A percentile compares a stretch with the other conserved stretches of the same genome.
phyloP scores from a whole-genome alignment of 2,113 vertebrate genomes.

The Mus musculus region DNA sequence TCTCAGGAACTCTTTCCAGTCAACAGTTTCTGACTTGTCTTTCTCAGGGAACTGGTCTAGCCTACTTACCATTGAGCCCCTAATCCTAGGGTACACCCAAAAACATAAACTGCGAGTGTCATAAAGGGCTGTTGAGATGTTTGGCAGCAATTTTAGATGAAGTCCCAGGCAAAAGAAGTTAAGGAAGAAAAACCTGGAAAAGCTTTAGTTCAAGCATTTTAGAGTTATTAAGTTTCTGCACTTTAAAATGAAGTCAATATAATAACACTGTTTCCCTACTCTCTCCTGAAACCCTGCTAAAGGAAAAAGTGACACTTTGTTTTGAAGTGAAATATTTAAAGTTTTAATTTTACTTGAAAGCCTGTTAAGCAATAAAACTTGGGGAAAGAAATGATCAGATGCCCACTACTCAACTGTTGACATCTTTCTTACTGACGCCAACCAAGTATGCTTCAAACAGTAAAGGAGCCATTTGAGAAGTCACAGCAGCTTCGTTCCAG shows the following conservation, averaged over 20 bases:
- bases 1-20: background rate
- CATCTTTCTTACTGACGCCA: slow-evolving; percentile 5
- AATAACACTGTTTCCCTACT: slow-evolving; percentile 41
- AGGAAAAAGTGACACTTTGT: background rate
- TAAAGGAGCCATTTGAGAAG: slow-evolving; percentile 19
- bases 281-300: slow-evolving; percentile 44
- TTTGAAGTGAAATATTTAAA: slow-evolving; percentile 52
- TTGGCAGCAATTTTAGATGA: background rate
- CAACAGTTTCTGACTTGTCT: slow-evolving; percentile 8
- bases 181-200: slow-evolving; percentile 13
- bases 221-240: slow-evolving; percentile 34
- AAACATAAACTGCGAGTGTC: slow-evolving; percentile 57
- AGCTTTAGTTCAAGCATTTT: slow-evolving; percentile 26
- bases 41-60: slow-evolving; percentile 21
- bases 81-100: background rate
- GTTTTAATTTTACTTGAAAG: slow-evolving; percentile 43
- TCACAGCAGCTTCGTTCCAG: background rate
- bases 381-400: background rate
- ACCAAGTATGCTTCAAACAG: slow-evolving; percentile 37
- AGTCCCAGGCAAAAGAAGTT: slow-evolving; percentile 19
- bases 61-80: background rate
- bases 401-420: background rate
- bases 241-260: slow-evolving; percentile 67
- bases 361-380: slow-evolving; percentile 46
- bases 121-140: background rate